phyloP scores from a whole-genome alignment of 2,888 invertebrate genomes.

The Neocrepidodera transversa region DNA sequence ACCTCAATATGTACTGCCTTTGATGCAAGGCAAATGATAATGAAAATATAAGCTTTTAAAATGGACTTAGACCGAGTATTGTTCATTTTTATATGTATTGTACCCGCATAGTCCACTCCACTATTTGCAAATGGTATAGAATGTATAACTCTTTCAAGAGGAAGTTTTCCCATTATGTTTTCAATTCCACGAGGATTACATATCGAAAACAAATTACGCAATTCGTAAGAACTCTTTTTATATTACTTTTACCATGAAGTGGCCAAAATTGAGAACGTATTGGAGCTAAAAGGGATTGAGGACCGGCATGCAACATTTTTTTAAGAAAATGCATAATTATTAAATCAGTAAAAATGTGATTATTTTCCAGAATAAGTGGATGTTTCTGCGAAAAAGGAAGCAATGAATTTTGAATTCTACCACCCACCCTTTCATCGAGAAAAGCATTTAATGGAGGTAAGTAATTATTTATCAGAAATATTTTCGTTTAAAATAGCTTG shows the following conservation, averaged over 20 bases:
- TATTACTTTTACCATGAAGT: no score
- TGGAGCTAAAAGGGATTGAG: background rate
- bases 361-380: background rate
- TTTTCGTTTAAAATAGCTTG: no score
- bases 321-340: background rate
- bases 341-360: no score
- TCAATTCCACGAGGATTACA: background rate
- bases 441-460: no score
- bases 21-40: background rate
- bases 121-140: background rate
- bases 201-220: background rate
- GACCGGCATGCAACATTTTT: background rate
- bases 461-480: no score
- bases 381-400: no score
- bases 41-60: background rate
- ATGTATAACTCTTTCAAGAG: no score
- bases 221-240: no score
- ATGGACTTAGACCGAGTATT: background rate
- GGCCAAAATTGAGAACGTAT: background rate
- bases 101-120: background rate
- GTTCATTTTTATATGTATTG: background rate
- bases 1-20: background rate
- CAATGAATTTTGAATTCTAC: no score
- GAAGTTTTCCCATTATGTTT: no score
- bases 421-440: no score